A percentile compares a stretch with the other conserved stretches of the same genome.
Conservation (phyloP, 2,888 invertebrate genomes). For the Lasius platythorax region DNA sequence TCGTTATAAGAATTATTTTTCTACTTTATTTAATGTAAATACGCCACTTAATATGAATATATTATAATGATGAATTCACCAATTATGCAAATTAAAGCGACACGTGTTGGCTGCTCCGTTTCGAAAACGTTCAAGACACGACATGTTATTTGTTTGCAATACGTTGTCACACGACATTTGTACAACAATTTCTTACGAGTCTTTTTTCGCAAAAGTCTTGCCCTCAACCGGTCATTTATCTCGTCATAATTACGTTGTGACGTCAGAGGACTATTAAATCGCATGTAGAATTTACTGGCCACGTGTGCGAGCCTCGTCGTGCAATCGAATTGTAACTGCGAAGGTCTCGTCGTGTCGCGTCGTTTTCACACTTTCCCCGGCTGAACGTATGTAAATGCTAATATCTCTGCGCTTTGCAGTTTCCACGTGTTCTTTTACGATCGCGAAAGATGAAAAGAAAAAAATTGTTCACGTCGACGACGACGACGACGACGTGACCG, state of each 20-base stretch:
- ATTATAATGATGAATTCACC: neutral
- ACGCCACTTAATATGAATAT: neutral
- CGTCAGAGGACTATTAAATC: conserved; percentile 55
- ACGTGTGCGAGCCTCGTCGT: neutral
- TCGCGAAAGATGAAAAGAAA: conserved; percentile 39
- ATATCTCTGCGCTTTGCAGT: conserved; percentile 46
- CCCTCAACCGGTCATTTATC: conserved; percentile 22
- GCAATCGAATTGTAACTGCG: conserved; percentile 53
- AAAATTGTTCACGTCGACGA: conserved; percentile 31
- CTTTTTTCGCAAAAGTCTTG: neutral
- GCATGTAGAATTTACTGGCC: conserved; percentile 22
- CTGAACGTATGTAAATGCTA: conserved; percentile 9
- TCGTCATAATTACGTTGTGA: conserved; percentile 50
- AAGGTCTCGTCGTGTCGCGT: conserved; percentile 55
- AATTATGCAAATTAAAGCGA: conserved; percentile 10
- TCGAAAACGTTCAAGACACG: neutral
- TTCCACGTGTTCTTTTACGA: conserved; percentile 41
- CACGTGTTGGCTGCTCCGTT: neutral
- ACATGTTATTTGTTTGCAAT: neutral
- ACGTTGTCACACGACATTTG: neutral
- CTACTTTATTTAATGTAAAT: neutral
- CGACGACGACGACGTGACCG: neutral
- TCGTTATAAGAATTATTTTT: conserved; percentile 15
- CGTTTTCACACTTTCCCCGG: conserved; percentile 54
- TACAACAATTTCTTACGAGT: neutral